Conservation (phyloP, 2,888 invertebrate species). For the Microplitis deprimator region DNA sequence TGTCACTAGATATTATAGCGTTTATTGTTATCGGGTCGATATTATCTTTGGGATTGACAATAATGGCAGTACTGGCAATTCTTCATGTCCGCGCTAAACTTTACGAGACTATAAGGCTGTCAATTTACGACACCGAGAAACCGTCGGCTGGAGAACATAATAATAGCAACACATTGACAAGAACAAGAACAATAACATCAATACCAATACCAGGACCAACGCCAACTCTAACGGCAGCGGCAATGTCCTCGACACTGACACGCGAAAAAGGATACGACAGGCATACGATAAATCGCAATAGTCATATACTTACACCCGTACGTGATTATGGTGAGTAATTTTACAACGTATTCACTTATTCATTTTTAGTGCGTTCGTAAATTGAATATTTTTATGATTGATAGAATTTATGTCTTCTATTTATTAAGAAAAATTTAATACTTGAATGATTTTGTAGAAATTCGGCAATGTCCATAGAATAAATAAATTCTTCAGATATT, state of each 20-base stretch:
- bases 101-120: slow-evolving; percentile 63
- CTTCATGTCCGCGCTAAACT: slow-evolving; percentile 64
- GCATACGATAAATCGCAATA: slow-evolving; percentile 51
- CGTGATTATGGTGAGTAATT: slow-evolving; percentile 47
- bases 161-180: not conserved
- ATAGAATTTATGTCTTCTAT: too few relatives aligned
- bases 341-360: not conserved
- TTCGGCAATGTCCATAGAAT: too few relatives aligned
- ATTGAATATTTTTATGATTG: too few relatives aligned
- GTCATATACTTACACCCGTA: slow-evolving; percentile 44
- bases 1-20: slow-evolving; percentile 62
- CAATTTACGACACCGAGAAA: slow-evolving; percentile 63
- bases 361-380: too few relatives aligned
- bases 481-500: too few relatives aligned
- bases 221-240: not conserved
- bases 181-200: not conserved
- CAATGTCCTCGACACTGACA: slow-evolving; percentile 39
- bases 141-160: slow-evolving; percentile 49
- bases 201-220: slow-evolving; percentile 1
- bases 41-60: slow-evolving; percentile 63
- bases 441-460: too few relatives aligned
- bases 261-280: slow-evolving; percentile 48
- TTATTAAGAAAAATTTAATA: too few relatives aligned
- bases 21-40: slow-evolving; percentile 65
- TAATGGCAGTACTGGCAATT: slow-evolving; percentile 63